These are phyloP conservation scores for Arctia plantaginis DNA, from an alignment of 2,888 invertebrate genomes.

Conservation along the genomic window DNA sequence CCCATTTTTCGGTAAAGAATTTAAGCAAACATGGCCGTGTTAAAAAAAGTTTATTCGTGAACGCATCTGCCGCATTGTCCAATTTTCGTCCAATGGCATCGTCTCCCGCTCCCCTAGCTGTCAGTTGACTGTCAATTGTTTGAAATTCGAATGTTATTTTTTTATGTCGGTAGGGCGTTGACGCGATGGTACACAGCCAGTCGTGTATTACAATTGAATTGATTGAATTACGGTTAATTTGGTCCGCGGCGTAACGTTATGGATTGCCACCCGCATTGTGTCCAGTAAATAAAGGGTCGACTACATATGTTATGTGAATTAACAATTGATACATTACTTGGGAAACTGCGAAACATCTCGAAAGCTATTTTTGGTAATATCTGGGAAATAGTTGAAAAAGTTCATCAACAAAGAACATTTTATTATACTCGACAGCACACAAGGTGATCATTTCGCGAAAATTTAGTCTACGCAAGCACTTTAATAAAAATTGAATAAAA, in stretches of 20 bases:
- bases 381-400: neutral
- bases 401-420: too few species aligned
- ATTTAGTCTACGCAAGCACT: too few species aligned
- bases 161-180: constrained; percentile 79
- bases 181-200: constrained; percentile 78
- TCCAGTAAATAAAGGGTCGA: constrained; percentile 68
- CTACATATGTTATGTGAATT: constrained; percentile 31
- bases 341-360: neutral
- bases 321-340: constrained; percentile 21
- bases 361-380: neutral
- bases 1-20: constrained; percentile 74
- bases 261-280: constrained; percentile 82
- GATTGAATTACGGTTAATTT: constrained; percentile 84
- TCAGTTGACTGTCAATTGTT: constrained; percentile 81
- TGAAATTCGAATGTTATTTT: constrained; percentile 77
- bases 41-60: constrained; percentile 64
- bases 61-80: constrained; percentile 85
- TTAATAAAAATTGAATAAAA: too few species aligned
- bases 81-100: constrained; percentile 79
- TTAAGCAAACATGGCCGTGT: constrained; percentile 82
- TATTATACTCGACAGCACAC: too few species aligned
- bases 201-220: constrained; percentile 82
- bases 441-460: too few species aligned
- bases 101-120: constrained; percentile 83
- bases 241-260: constrained; percentile 71